Base-by-base conservation (phyloP, 2,888 invertebrate species). In the Andrena flavipes region DNA sequence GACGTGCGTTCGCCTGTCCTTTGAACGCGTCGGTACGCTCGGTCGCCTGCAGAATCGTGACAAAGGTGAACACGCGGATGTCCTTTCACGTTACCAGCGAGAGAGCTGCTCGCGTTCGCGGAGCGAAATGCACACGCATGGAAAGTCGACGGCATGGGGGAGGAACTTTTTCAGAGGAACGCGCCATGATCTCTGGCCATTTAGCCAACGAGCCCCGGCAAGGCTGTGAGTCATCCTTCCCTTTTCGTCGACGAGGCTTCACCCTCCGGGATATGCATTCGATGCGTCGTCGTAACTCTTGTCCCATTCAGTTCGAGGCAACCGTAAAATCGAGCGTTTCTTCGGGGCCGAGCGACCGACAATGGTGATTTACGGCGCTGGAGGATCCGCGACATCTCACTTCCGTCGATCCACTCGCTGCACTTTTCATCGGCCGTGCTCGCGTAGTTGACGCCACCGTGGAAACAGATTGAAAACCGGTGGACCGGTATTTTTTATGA, bases 291-390 rank as follows among this genome's bases (percentile, higher is more conserved):
- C 84, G 89, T 91, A 90, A 91, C 87, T 91, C 89, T 90, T 86
- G 86, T 90, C 84, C 91, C 91, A 91, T 91, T 91, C 89, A 88
- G 90, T 89, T 86, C 90, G 88, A 88, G 84, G 85, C 87, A 87
- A 85, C 87, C 90, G 85, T 91, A 90, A 91, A 91, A 90, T 90
- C 87, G 86, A 86, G 80, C 88, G 77, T 90, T 90, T 82, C 90
- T 90, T 90, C 88, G 84, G 29, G 78, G 69, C 82, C 76, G 78
- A 77, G 2, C 74, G 68, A 71, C 73, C 86, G 82, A 82, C 87
- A 84, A 87, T 86, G 84, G 86, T 85, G 88, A 90, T 89, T 88
- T 88, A 90, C 84, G 86, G 73, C 71, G 79, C 62, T 64, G 68
- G 63, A 69, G 69, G 67, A 76, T 68, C 68, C 74, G 81, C 80